Conservation (phyloP, 2,113 vertebrate species). For the Neolamprologus sp. region DNA sequence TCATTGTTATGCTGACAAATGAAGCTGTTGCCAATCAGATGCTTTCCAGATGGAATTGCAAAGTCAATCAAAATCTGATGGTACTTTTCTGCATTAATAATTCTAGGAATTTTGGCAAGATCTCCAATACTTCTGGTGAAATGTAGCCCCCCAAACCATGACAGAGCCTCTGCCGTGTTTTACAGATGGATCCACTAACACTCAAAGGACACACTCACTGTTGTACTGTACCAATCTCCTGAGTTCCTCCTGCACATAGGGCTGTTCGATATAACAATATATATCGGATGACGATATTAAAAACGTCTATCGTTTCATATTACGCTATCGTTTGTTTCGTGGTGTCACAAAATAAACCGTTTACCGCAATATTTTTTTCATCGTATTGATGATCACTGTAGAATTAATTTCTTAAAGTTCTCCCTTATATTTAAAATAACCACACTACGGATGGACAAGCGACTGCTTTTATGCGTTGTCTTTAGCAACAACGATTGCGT, state of each 20-base stretch:
- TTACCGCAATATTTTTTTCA: not conserved
- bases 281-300: not conserved
- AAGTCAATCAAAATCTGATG: not conserved
- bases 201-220: not conserved
- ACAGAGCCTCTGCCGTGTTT: not conserved
- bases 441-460: accelerated
- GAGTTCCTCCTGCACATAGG: not conserved
- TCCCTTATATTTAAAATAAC: not conserved
- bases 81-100: not conserved
- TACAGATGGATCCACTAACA: not conserved
- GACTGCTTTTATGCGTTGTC: not conserved
- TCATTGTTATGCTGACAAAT: not conserved
- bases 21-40: not conserved
- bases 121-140: not conserved
- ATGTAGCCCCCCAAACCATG: not conserved
- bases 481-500: not conserved
- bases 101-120: not conserved
- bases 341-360: not conserved
- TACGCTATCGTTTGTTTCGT: not conserved
- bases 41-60: not conserved
- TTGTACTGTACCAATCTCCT: not conserved
- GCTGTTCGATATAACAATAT: not conserved
- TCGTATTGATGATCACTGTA: not conserved
- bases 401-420: not conserved
- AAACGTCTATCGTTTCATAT: not conserved